phyloP scores from a whole-genome alignment of 2,113 vertebrate genomes.

The Pelecanus crispus region DNA sequence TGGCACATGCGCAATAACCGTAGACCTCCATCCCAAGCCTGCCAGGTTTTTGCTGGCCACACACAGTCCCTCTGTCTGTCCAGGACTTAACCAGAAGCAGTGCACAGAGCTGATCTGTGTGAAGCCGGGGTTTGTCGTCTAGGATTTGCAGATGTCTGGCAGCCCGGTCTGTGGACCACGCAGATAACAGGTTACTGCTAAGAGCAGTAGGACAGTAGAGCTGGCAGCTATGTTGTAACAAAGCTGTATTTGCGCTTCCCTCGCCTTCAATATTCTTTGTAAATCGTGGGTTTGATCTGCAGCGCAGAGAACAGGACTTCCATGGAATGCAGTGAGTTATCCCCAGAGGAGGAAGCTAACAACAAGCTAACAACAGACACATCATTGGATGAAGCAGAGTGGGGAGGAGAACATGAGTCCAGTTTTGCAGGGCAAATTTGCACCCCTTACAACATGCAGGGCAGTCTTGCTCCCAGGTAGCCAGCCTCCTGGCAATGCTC shows the following conservation, averaged over 20 bases:
- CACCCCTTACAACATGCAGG: not conserved
- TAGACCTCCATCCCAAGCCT: not conserved
- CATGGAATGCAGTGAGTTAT: not conserved
- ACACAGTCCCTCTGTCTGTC: not conserved
- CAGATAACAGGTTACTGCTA: not conserved
- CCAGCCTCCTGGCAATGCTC: not conserved
- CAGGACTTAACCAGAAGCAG: not conserved
- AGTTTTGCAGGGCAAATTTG: not conserved
- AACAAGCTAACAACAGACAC: not conserved
- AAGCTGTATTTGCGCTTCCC: not conserved
- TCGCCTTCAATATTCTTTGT: not conserved
- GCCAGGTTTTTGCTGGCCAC: not conserved
- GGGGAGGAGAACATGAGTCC: not conserved
- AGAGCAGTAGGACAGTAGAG: not conserved
- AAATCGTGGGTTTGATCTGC: not conserved
- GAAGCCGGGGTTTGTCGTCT: not conserved
- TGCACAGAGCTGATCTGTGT: not conserved
- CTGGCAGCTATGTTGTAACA: not conserved
- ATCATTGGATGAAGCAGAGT: not conserved
- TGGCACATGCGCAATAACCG: accelerated
- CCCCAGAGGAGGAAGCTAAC: not conserved
- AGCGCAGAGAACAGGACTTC: not conserved
- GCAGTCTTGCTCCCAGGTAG: not conserved
- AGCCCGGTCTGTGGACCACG: accelerated
- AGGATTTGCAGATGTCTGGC: not conserved